A percentile compares a stretch with the other conserved stretches of the same genome.
Evolutionary conservation across 2,888 invertebrate genomes (phyloP).

Genomic region (Drosophila gaucha): DNA sequence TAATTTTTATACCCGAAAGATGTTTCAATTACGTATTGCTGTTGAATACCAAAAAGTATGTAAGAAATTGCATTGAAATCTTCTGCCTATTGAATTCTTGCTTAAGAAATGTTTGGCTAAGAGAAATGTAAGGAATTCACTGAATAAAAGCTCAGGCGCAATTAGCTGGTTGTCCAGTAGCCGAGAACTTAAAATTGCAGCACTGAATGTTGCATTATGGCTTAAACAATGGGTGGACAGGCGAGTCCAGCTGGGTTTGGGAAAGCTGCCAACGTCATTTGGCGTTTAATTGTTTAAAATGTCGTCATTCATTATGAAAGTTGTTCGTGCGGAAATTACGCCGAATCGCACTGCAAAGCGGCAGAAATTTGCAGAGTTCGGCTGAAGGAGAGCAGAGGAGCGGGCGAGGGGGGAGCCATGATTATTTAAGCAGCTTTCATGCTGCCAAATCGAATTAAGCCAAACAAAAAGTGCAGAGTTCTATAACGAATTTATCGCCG

Average conservation of each 20-base stretch:
- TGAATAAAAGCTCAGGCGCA: neutral
- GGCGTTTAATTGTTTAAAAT: constrained; percentile 42
- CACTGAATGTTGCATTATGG: constrained; percentile 11
- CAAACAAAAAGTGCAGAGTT: constrained; percentile 4
- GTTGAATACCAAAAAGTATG: no score
- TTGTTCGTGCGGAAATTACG: constrained; percentile 17
- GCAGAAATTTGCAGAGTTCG: constrained; percentile 1
- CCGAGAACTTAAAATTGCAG: constrained; percentile 1
- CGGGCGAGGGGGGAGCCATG: neutral
- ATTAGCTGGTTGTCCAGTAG: neutral
- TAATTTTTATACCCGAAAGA: no score
- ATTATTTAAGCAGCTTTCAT: constrained; percentile 55
- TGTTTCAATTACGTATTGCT: no score
- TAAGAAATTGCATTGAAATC: no score
- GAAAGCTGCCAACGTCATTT: constrained; percentile 45
- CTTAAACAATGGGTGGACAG: constrained; percentile 4
- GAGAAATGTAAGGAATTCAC: neutral
- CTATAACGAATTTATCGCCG: constrained; percentile 20
- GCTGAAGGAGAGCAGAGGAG: neutral
- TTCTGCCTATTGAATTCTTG: no score
- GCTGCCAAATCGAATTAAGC: constrained; percentile 23
- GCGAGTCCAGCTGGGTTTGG: constrained; percentile 4
- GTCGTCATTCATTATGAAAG: constrained; percentile 40
- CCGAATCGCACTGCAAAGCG: constrained; percentile 1
- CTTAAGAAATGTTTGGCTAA: no score